A percentile compares a stretch with the other conserved stretches of the same genome.
phyloP scores from a whole-genome alignment of 1,140 invertebrate species.

The Ganaspis sp. region DNA sequence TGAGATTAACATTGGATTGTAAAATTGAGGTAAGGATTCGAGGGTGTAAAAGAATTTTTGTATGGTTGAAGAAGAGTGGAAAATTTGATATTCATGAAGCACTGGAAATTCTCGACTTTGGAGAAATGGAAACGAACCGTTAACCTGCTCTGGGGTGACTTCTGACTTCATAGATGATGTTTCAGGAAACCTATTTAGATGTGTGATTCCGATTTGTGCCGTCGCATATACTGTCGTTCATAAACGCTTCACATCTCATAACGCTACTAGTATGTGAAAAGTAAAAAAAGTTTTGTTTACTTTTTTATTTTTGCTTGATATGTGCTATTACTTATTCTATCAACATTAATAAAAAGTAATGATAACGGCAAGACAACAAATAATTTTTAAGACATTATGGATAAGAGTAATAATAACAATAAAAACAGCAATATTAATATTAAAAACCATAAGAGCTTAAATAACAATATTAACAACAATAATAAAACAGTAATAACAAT shows the following conservation, averaged over 20 bases:
- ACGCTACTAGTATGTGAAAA: too few relatives aligned
- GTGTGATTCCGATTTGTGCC: slow-evolving; percentile 54
- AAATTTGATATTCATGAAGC: slow-evolving; percentile 67
- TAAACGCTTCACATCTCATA: slow-evolving; percentile 15
- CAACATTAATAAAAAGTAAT: too few relatives aligned
- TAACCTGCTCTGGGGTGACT: slow-evolving; percentile 46
- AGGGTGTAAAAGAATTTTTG: slow-evolving; percentile 40
- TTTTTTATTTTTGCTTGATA: too few relatives aligned
- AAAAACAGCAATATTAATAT: too few relatives aligned
- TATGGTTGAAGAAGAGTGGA: slow-evolving; percentile 31
- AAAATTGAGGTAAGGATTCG: slow-evolving; percentile 27
- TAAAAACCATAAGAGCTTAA: too few relatives aligned
- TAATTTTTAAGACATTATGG: too few relatives aligned
- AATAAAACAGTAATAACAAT: too few relatives aligned
- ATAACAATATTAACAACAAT: too few relatives aligned
- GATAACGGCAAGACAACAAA: too few relatives aligned
- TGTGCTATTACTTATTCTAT: too few relatives aligned
- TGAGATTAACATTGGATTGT: slow-evolving; percentile 32
- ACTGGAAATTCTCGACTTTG: slow-evolving; percentile 60
- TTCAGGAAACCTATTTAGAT: slow-evolving; percentile 62
- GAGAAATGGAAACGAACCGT: slow-evolving; percentile 50
- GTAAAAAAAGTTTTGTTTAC: too few relatives aligned
- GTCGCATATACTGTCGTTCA: slow-evolving; percentile 31
- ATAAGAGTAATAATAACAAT: too few relatives aligned
- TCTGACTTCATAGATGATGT: slow-evolving; percentile 57